These are phyloP conservation scores for Planococcus citri DNA, from an alignment of 1,140 invertebrate genomes.

Conservation along the genomic window DNA sequence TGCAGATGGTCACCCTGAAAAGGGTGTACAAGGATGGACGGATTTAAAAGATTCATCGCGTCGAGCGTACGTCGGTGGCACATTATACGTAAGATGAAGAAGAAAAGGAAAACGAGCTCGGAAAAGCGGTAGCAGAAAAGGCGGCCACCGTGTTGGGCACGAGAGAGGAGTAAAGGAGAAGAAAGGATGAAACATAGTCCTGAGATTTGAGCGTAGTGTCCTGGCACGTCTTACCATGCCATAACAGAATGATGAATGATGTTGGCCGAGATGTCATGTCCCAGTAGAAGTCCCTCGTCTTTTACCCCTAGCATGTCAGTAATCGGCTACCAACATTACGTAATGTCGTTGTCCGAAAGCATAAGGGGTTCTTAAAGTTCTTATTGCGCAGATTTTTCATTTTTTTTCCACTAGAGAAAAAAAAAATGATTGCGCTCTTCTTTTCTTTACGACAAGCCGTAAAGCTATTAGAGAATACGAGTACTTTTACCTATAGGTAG, in stretches of 20 bases:
- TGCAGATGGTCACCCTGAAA: constrained; percentile 17
- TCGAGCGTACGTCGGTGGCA: background rate
- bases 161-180: background rate
- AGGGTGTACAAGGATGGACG: constrained; percentile 5
- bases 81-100: constrained; percentile 9
- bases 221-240: constrained; percentile 2
- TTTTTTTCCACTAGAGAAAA: too few relatives aligned
- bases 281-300: constrained; percentile 12
- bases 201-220: constrained; percentile 19
- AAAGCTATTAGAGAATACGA: too few relatives aligned
- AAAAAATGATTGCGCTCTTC: too few relatives aligned
- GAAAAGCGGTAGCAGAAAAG: background rate
- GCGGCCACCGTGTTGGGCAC: too few relatives aligned
- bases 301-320: background rate
- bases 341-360: constrained; percentile 8
- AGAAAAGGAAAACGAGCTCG: background rate
- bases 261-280: constrained; percentile 18
- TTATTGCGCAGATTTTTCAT: background rate
- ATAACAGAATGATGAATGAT: constrained; percentile 18
- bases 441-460: too few relatives aligned
- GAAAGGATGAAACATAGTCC: background rate
- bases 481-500: too few relatives aligned
- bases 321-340: background rate
- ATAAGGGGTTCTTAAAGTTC: background rate
- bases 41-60: constrained; percentile 14